phyloP scores from a whole-genome alignment of 1,140 invertebrate genomes.

The Pseudomyrmex pallidus region DNA sequence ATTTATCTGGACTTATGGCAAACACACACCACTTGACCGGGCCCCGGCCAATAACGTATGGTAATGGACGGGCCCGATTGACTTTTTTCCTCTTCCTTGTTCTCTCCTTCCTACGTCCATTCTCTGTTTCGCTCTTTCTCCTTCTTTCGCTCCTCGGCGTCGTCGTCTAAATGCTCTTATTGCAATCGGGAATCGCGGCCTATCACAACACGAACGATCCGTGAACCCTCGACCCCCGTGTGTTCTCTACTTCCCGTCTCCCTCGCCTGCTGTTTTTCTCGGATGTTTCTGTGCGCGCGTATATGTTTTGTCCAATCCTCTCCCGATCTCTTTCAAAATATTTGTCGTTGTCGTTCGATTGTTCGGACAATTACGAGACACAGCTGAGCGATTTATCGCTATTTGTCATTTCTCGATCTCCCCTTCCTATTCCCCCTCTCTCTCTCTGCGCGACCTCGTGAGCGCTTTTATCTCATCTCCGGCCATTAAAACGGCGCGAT shows the following conservation, averaged over 20 bases:
- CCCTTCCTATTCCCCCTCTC: slow-evolving; percentile 12
- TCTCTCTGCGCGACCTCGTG: background rate
- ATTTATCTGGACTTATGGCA: slow-evolving; percentile 83
- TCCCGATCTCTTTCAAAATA: slow-evolving; percentile 42
- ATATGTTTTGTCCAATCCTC: slow-evolving; percentile 2
- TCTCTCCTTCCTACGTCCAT: slow-evolving; percentile 51
- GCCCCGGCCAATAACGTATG: slow-evolving; percentile 80
- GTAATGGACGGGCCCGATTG: slow-evolving; percentile 81
- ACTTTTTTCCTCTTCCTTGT: slow-evolving; percentile 73
- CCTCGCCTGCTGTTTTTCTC: slow-evolving; percentile 1
- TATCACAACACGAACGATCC: slow-evolving; percentile 75
- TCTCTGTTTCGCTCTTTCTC: slow-evolving; percentile 19
- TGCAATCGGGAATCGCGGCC: slow-evolving; percentile 64
- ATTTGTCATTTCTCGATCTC: slow-evolving; percentile 34
- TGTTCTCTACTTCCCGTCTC: slow-evolving; percentile 52
- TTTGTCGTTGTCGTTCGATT: slow-evolving; percentile 6
- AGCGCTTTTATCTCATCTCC: slow-evolving; percentile 34
- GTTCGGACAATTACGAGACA: slow-evolving; percentile 28
- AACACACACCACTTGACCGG: slow-evolving; percentile 69
- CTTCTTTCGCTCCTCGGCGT: slow-evolving; percentile 4
- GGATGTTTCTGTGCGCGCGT: slow-evolving; percentile 14
- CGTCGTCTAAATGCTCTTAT: slow-evolving; percentile 65
- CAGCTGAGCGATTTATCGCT: slow-evolving; percentile 31
- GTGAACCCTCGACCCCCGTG: slow-evolving; percentile 65
- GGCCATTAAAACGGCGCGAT: slow-evolving; percentile 58